Evolutionary conservation across 1,140 invertebrate species (phyloP), one percentile per base, ranked within the genome.

Genomic region (Papilio dardanus): DNA sequence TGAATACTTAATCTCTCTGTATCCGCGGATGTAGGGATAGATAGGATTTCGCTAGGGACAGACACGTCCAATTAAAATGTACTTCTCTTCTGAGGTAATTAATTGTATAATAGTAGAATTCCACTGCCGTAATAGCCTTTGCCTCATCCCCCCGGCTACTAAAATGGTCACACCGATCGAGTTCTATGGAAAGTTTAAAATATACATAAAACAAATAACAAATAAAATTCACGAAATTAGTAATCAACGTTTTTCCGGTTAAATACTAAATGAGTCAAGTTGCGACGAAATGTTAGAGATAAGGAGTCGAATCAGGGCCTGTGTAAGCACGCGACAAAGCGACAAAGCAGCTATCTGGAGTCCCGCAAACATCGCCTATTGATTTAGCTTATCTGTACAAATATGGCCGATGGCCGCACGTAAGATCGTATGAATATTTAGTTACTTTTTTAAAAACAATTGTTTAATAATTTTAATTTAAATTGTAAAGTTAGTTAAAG

Each of bases 341-440:
- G 75, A 88, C 89, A 88, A 89, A 86, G 85, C 81, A 82, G 68
- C 76, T 88, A 87, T 88, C 88, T 88, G 78, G 77, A 79, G 76
- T 66, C 58, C 75, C 71, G 69, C 76, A 89, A 88, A 91, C 82
- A 86, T 8, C 28, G 74, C 54, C 85, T 90, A 89, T 91, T 91
- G 88, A 86, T 86, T 90, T 80, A 89, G 83, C 86, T 90, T 91
- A 90, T 91, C 89, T 88, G 71, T 77, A 28, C 28, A 85, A 89
- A 88, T 82, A 88, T 78, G 14, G 71, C 30, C 80, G 77, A 80
- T 78, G 14, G 71, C 28, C 80, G 76, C 81, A 80, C 66, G 54
- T 40, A 42, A 40, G 30, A 66, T 35, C 14, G 10, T 33, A 35
- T 35, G 16, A 66, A 19, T 33, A n/a, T n/a, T n/a, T n/a, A n/a